These are phyloP conservation scores for Ypsolopha scabrella DNA, from an alignment of 2,888 invertebrate genomes.

Conservation along the genomic window DNA sequence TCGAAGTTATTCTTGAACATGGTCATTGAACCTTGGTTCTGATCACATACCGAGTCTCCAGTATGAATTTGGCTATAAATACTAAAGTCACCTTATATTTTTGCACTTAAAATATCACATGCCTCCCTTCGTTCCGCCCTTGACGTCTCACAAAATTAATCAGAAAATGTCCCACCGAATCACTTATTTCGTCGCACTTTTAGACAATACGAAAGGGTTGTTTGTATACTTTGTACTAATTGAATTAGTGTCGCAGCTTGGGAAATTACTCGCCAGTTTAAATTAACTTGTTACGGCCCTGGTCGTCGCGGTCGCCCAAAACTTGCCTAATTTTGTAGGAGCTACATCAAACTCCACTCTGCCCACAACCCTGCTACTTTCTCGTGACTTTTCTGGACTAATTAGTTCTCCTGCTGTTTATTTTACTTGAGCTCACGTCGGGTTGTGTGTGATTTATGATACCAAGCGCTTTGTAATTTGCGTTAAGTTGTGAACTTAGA, in stretches of 20 bases:
- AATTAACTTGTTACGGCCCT: conserved; percentile 10
- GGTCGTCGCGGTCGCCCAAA: conserved; percentile 8
- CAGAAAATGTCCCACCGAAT: too few species aligned
- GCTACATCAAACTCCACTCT: conserved; percentile 10
- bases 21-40: too few species aligned
- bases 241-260: conserved; percentile 10
- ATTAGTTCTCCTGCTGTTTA: conserved; percentile 9
- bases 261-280: conserved; percentile 10
- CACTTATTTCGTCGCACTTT: too few species aligned
- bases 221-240: conserved; percentile 8
- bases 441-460: conserved; percentile 2
- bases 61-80: too few species aligned
- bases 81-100: too few species aligned
- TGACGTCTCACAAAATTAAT: too few species aligned
- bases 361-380: conserved; percentile 4
- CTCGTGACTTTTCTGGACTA: conserved; percentile 9
- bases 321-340: conserved; percentile 10
- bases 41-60: too few species aligned
- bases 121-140: too few species aligned
- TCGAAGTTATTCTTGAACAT: too few species aligned
- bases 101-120: too few species aligned
- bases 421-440: conserved; percentile 7
- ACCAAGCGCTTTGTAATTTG: conserved; percentile 4
- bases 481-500: background rate
- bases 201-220: background rate